Percentiles rank a stretch among this genome's conserved stretches.
These are phyloP conservation scores for Brienomyrus brachyistius DNA, from an alignment of 2,113 vertebrate genomes.

Conservation along the genomic window DNA sequence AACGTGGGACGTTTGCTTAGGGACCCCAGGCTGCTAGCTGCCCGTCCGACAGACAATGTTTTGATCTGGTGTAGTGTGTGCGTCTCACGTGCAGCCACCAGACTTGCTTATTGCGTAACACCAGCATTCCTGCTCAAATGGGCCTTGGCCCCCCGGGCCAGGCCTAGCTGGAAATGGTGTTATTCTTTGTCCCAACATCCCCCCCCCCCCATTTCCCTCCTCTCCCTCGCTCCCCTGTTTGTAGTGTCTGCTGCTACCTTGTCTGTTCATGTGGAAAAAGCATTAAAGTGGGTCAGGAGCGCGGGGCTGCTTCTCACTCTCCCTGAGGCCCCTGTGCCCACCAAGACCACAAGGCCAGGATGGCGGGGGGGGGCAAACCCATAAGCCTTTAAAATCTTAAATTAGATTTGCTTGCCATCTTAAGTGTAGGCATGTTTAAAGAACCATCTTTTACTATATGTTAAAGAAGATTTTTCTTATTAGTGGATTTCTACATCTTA, in stretches of 20 bases:
- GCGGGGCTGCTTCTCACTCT: constrained; percentile 18
- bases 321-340: background rate
- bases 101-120: background rate
- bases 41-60: background rate
- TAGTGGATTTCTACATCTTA: background rate
- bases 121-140: constrained; percentile 12
- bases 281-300: constrained; percentile 58
- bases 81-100: background rate
- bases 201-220: background rate
- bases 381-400: background rate
- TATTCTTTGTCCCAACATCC: background rate
- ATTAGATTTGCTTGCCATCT: background rate
- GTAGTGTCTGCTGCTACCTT: constrained; percentile 39
- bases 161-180: constrained; percentile 24
- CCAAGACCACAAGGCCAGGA: background rate
- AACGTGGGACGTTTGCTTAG: too few species aligned
- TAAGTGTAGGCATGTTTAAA: background rate
- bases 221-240: constrained; percentile 30
- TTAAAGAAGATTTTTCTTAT: background rate
- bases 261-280: constrained; percentile 54
- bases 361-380: background rate
- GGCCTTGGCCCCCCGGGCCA: background rate
- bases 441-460: background rate
- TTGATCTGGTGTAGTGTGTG: background rate
- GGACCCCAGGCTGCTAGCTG: background rate